Conservation (phyloP, 2,888 invertebrate species). For the Drosophila limbata region DNA sequence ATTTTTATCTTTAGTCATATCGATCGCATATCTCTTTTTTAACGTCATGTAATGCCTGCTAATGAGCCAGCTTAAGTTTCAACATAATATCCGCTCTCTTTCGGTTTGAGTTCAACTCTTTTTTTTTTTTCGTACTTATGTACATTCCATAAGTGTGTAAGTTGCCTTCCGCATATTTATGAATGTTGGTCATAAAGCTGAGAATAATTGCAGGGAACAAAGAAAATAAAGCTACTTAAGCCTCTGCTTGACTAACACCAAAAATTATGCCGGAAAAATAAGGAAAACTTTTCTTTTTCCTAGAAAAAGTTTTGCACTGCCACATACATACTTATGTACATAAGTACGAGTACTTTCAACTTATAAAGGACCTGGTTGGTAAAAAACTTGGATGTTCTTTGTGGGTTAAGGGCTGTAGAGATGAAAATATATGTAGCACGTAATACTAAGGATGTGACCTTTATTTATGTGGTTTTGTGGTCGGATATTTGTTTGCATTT, state of each 20-base stretch:
- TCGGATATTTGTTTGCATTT: conserved; percentile 13
- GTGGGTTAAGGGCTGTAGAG: not conserved
- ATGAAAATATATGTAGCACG: not conserved
- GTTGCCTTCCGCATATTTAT: conserved; percentile 1
- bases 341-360: conserved; percentile 9
- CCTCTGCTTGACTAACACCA: conserved; percentile 16
- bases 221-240: conserved; percentile 11
- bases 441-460: not conserved
- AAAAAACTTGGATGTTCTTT: conserved; percentile 11
- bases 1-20: not conserved
- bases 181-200: not conserved
- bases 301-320: conserved; percentile 11
- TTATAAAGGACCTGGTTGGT: conserved; percentile 17
- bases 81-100: not conserved
- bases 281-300: conserved; percentile 8
- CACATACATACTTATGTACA: not conserved
- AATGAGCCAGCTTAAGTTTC: not conserved
- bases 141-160: not conserved
- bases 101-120: not conserved
- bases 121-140: not conserved
- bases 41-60: not conserved
- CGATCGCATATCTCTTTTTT: not conserved
- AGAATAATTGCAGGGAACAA: not conserved
- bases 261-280: not conserved
- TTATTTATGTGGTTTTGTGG: conserved; percentile 1